These are phyloP conservation scores for Stegostoma tigrinum DNA, from an alignment of 2,113 vertebrate species.

Conservation along the genomic window DNA sequence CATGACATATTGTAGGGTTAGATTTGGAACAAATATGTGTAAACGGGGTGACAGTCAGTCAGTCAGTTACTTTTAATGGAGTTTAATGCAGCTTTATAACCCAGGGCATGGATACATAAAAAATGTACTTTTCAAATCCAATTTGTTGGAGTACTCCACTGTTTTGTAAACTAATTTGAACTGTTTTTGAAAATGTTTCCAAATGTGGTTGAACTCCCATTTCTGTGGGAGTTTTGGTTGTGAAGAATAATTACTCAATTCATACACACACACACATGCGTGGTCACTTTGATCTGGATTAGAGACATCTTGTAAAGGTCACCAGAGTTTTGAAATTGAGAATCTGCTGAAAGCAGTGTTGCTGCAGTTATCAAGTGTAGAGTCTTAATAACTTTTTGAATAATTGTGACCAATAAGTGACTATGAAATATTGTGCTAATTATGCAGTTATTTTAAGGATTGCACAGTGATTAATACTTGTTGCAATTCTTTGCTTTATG, in stretches of 20 bases:
- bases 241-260: not conserved
- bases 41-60: not conserved
- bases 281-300: not conserved
- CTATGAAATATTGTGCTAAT: not conserved
- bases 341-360: not conserved
- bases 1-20: not conserved
- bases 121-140: not conserved
- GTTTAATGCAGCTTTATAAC: not conserved
- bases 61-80: too few relatives aligned
- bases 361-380: not conserved
- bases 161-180: not conserved
- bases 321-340: not conserved
- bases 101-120: not conserved
- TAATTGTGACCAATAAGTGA: too few relatives aligned
- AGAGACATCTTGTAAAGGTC: not conserved
- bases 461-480: not conserved
- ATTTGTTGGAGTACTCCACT: not conserved
- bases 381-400: not conserved
- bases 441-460: not conserved
- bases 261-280: not conserved
- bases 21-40: not conserved
- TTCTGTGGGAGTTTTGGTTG: not conserved
- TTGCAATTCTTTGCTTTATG: not conserved
- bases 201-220: not conserved
- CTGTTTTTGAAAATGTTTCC: not conserved